A percentile compares a stretch with the other conserved stretches of the same genome.
Conservation (phyloP, 2,113 vertebrate genomes). For the Accipiter virgatus region DNA sequence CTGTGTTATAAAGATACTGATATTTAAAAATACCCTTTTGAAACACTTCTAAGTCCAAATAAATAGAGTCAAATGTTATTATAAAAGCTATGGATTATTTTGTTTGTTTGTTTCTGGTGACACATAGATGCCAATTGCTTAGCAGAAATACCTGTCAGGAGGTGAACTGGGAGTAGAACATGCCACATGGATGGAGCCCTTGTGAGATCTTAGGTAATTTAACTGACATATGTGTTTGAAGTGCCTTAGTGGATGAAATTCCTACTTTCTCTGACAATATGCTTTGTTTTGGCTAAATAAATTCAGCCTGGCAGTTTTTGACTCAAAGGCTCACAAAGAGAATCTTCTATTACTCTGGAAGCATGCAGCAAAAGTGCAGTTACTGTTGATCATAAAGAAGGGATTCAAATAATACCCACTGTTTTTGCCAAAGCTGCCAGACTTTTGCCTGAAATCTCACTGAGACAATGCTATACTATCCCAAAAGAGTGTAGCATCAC, state of each 20-base stretch:
- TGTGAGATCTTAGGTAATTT: neutral
- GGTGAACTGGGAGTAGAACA: neutral
- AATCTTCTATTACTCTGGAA: neutral
- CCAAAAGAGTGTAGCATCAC: neutral
- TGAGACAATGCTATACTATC: neutral
- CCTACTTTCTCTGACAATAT: neutral
- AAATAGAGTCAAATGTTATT: neutral
- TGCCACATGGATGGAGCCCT: neutral
- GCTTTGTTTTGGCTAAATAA: neutral
- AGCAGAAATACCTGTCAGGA: neutral
- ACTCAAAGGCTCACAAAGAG: neutral
- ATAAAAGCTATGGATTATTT: neutral
- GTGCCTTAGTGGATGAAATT: neutral
- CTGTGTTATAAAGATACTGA: neutral
- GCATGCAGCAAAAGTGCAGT: neutral
- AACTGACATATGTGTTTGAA: neutral
- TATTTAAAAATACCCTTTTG: neutral
- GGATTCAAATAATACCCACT: neutral
- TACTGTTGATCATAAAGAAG: neutral
- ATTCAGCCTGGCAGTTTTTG: neutral
- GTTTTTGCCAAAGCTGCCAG: neutral
- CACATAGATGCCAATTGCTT: neutral
- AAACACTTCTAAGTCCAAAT: neutral
- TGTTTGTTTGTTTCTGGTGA: neutral
- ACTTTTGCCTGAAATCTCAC: neutral